Conservation (phyloP, 2,888 invertebrate species). For the Morpho deidamia region DNA sequence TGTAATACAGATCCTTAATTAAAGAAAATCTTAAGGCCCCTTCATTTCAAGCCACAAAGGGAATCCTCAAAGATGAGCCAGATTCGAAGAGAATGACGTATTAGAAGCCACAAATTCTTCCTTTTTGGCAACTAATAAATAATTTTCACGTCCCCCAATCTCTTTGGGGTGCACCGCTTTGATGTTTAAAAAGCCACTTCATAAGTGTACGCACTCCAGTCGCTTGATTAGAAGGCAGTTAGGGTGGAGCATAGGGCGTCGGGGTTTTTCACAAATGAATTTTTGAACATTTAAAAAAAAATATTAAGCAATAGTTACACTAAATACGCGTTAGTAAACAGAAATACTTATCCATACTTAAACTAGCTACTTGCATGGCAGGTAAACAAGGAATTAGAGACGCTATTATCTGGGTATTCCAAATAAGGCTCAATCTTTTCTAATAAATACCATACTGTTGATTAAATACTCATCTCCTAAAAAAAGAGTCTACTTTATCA, state of each 20-base stretch:
- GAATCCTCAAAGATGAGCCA: constrained; percentile 29
- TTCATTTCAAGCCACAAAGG: constrained; percentile 36
- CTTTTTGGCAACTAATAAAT: constrained; percentile 56
- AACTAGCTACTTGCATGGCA: neutral
- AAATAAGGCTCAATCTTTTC: too few relatives aligned
- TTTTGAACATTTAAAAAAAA: constrained; percentile 31
- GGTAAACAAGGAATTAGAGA: too few relatives aligned
- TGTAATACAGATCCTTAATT: constrained; percentile 29
- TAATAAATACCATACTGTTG: too few relatives aligned
- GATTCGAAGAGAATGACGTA: constrained; percentile 27
- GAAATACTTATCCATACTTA: too few relatives aligned
- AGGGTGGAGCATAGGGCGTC: constrained; percentile 31
- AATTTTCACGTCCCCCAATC: constrained; percentile 43
- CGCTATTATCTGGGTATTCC: too few relatives aligned
- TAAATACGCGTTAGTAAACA: neutral
- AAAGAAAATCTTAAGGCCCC: constrained; percentile 35
- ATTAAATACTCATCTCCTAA: too few relatives aligned
- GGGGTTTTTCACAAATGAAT: constrained; percentile 37
- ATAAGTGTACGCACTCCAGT: constrained; percentile 51
- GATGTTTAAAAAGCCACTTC: constrained; percentile 66
- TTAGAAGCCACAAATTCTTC: constrained; percentile 35
- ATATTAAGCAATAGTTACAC: constrained; percentile 3
- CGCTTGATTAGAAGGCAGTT: constrained; percentile 63
- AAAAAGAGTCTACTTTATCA: too few relatives aligned
- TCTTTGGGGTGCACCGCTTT: constrained; percentile 42